Evolutionary conservation across 2,888 invertebrate genomes (phyloP).

Genomic region (Zaprionus bogoriensis): DNA sequence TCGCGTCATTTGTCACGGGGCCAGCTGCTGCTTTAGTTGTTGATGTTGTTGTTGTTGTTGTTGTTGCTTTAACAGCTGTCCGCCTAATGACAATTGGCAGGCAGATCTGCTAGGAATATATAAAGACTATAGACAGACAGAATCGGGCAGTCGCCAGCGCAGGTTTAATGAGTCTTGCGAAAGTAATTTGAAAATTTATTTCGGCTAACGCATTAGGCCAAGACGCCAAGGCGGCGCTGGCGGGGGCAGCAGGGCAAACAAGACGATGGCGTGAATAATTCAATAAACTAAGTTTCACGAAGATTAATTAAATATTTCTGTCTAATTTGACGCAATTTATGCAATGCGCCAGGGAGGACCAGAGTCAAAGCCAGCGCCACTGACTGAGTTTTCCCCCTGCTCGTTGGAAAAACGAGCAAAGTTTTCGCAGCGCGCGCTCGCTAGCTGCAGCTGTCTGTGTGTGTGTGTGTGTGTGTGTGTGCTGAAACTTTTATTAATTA

Average conservation of each 20-base stretch:
- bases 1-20: constrained; percentile 79
- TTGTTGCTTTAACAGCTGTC: no score
- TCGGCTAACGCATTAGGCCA: constrained; percentile 44
- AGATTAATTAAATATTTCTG: constrained; percentile 78
- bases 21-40: no score
- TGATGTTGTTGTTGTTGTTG: no score
- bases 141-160: not conserved
- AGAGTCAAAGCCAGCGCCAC: not conserved
- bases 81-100: constrained; percentile 65
- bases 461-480: constrained; percentile 2
- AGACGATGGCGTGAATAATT: constrained; percentile 66
- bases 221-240: constrained; percentile 14
- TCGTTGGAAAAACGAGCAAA: constrained; percentile 64
- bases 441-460: not conserved
- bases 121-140: not conserved
- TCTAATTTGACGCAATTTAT: constrained; percentile 77
- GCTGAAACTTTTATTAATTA: constrained; percentile 76
- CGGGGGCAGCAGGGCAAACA: not conserved
- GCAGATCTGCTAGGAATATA: constrained; percentile 8
- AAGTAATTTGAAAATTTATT: constrained; percentile 64
- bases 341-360: constrained; percentile 45
- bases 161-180: constrained; percentile 64
- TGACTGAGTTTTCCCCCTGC: not conserved
- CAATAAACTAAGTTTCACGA: constrained; percentile 71
- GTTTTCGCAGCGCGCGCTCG: constrained; percentile 39